Evolutionary conservation across 2,797 vertebrate genomes (phyloP).

Genomic region (Melanotaenia maccullochi): DNA sequence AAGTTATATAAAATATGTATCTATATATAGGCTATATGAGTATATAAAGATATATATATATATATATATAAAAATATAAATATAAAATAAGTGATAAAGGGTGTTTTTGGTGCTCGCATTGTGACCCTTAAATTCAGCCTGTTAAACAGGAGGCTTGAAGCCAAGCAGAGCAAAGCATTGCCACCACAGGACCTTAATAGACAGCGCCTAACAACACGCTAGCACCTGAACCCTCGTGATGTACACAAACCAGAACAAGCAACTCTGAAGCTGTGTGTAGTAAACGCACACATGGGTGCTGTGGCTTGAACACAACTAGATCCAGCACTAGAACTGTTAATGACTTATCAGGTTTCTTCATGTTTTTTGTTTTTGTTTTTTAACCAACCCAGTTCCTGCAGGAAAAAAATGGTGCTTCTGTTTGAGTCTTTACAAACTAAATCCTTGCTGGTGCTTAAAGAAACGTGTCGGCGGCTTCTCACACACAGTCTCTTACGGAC

Average conservation of each 20-base stretch:
- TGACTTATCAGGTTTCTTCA: conserved; percentile 46
- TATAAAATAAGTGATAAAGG: conserved; percentile 49
- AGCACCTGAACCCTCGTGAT: conserved; percentile 35
- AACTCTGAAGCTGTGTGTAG: conserved; percentile 38
- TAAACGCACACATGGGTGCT: conserved; percentile 46
- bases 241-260: conserved; percentile 24
- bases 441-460: conserved; percentile 58
- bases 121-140: conserved; percentile 62
- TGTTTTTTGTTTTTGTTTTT: not conserved
- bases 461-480: conserved; percentile 34
- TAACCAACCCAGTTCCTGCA: conserved; percentile 52
- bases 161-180: conserved; percentile 50
- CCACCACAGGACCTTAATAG: conserved; percentile 55
- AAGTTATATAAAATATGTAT: conserved; percentile 74
- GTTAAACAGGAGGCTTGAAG: conserved; percentile 70
- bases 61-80: conserved; percentile 31
- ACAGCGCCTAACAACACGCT: conserved; percentile 38
- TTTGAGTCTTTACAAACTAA: conserved; percentile 37
- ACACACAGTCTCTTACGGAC: conserved; percentile 44
- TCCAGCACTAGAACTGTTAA: conserved; percentile 53
- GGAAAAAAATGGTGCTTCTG: conserved; percentile 75
- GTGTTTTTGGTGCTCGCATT: conserved; percentile 67
- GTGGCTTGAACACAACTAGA: conserved; percentile 37
- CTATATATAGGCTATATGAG: conserved; percentile 55
- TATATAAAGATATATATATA: conserved; percentile 48